phyloP scores from a whole-genome alignment of 2,113 vertebrate species.

The Nyctereutes procyonoides region DNA sequence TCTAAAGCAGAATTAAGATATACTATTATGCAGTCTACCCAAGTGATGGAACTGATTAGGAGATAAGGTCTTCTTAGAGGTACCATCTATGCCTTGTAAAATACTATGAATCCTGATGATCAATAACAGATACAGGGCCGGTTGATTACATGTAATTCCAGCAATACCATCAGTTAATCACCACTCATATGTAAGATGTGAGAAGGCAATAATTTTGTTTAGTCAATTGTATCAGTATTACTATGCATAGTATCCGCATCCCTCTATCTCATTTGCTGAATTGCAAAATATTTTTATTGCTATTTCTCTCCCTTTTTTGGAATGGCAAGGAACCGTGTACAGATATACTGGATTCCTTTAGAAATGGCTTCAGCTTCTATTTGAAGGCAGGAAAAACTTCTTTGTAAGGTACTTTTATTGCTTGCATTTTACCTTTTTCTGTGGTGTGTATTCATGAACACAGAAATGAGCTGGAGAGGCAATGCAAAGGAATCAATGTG shows the following conservation, averaged over 20 bases:
- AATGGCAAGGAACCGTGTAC: background rate
- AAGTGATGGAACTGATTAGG: background rate
- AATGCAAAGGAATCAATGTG: no score
- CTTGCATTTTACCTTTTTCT: background rate
- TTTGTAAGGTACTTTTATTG: conserved; percentile 29
- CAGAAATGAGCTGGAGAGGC: background rate
- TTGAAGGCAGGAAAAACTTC: background rate
- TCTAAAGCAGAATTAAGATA: conserved; percentile 57
- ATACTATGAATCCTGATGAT: background rate
- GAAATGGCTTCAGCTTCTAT: conserved; percentile 13
- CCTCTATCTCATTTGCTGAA: background rate
- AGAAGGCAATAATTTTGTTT: background rate
- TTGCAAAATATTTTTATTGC: background rate
- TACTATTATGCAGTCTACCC: background rate
- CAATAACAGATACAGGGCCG: background rate
- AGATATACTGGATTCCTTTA: background rate
- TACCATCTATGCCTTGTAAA: background rate
- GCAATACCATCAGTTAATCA: background rate
- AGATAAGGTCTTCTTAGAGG: background rate
- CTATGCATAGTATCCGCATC: background rate
- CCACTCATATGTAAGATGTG: background rate
- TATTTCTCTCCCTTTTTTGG: background rate
- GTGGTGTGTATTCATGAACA: background rate
- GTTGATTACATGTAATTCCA: background rate
- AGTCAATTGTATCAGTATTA: conserved; percentile 66